Percentiles rank a stretch among this genome's conserved stretches.
phyloP scores from a whole-genome alignment of 1,140 invertebrate genomes.

The Leguminivora glycinivorella region DNA sequence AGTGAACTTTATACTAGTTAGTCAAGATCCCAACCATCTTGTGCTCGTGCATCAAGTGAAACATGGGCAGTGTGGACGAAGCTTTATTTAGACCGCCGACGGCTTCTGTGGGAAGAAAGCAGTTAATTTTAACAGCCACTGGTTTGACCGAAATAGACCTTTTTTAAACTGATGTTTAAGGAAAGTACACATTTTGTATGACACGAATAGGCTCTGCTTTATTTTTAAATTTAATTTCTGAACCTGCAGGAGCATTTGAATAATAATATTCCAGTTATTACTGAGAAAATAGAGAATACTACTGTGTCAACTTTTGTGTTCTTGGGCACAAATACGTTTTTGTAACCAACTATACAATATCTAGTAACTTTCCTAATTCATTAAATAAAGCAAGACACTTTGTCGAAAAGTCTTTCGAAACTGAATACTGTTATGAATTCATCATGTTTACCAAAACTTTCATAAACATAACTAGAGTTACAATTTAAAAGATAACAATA shows the following conservation, averaged over 20 bases:
- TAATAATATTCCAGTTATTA: no score
- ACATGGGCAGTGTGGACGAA: not conserved
- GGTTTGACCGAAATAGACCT: not conserved
- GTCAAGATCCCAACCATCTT: not conserved
- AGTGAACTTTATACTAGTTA: not conserved
- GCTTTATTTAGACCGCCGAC: not conserved
- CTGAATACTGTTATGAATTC: not conserved
- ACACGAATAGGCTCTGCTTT: not conserved
- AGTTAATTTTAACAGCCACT: conserved; percentile 18
- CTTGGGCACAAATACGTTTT: no score
- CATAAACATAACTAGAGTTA: not conserved
- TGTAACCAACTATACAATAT: not conserved
- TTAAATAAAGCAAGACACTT: not conserved
- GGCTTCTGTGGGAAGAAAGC: conserved; percentile 12
- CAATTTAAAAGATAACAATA: not conserved
- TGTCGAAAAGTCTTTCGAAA: not conserved
- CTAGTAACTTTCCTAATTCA: not conserved
- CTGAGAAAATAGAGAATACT: no score
- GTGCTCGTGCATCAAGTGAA: not conserved
- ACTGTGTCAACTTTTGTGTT: no score
- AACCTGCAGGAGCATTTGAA: no score
- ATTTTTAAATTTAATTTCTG: not conserved
- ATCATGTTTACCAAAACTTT: not conserved
- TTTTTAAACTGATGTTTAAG: not conserved
- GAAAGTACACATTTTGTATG: conserved; percentile 2